Evolutionary conservation across 2,113 vertebrate species (phyloP).

Genomic region (Gorsachius goisagi): DNA sequence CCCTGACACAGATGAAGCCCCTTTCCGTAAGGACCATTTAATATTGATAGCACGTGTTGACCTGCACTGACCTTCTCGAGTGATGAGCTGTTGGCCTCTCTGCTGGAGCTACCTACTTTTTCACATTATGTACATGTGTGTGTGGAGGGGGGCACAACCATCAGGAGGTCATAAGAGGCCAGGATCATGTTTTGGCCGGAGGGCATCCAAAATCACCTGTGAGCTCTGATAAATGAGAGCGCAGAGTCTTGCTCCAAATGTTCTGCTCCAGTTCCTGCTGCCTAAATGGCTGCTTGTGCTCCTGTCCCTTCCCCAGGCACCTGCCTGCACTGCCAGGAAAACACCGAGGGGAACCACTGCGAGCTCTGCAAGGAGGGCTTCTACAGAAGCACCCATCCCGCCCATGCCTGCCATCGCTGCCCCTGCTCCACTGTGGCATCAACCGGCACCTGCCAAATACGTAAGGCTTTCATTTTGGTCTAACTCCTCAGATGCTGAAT

Average conservation of each 20-base stretch:
- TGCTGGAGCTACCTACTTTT: not conserved
- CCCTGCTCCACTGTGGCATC: constrained; percentile 90
- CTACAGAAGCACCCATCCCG: constrained; percentile 65
- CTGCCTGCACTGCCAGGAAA: constrained; percentile 87
- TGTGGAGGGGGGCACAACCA: accelerated
- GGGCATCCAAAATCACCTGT: constrained; percentile 11
- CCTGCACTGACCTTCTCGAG: not conserved
- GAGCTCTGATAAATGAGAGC: not conserved
- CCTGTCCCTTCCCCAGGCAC: constrained; percentile 69
- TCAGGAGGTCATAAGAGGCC: constrained; percentile 1
- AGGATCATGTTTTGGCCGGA: not conserved
- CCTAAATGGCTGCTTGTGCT: not conserved
- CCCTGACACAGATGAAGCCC: not conserved
- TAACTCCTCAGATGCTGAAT: not conserved
- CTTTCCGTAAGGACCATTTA: not conserved
- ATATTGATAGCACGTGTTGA: not conserved
- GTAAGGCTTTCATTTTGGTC: constrained; percentile 71
- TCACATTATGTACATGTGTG: not conserved
- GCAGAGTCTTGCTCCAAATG: not conserved
- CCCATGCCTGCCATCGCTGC: constrained; percentile 78
- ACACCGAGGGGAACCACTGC: constrained; percentile 86
- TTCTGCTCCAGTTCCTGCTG: constrained; percentile 33
- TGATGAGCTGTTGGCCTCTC: not conserved
- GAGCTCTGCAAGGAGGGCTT: constrained; percentile 86
- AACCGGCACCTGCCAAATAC: constrained; percentile 81